Evolutionary conservation across 2,797 vertebrate genomes (phyloP).

Genomic region (Enteromius thamalakanensis): DNA sequence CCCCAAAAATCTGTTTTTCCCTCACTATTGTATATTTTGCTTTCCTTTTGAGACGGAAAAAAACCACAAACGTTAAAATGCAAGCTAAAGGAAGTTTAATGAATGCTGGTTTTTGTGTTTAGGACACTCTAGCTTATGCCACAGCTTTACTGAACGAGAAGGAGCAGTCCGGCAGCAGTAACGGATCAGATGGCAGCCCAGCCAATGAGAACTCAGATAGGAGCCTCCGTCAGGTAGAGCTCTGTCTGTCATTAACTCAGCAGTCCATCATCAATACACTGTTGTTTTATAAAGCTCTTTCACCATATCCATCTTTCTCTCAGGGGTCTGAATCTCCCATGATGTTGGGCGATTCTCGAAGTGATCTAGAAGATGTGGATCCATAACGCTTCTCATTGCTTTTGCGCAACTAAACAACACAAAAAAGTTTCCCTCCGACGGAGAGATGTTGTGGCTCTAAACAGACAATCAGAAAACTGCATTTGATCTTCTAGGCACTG

Average conservation of each 20-base stretch:
- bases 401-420: slow-evolving; percentile 44
- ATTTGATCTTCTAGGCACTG: slow-evolving; percentile 73
- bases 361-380: slow-evolving; percentile 96
- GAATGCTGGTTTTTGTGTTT: slow-evolving; percentile 26
- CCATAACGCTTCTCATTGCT: slow-evolving; percentile 76
- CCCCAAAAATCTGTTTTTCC: too few species aligned
- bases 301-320: slow-evolving; percentile 18
- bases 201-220: slow-evolving; percentile 93
- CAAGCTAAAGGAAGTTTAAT: background rate
- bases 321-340: slow-evolving; percentile 98
- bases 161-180: slow-evolving; percentile 98
- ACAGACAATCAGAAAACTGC: slow-evolving; percentile 70
- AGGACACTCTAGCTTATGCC: slow-evolving; percentile 97
- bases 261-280: background rate
- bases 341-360: slow-evolving; percentile 96
- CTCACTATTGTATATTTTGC: too few species aligned
- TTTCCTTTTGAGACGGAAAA: too few species aligned
- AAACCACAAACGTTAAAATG: too few species aligned
- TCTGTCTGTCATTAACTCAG: background rate
- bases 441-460: slow-evolving; percentile 68
- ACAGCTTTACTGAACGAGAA: slow-evolving; percentile 97
- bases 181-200: slow-evolving; percentile 95
- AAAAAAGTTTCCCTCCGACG: slow-evolving; percentile 61
- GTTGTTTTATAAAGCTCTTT: background rate
- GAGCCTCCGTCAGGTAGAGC: slow-evolving; percentile 90